Evolutionary conservation across 1,140 invertebrate species (phyloP), one percentile per base, ranked within the genome.

Genomic region (Helicoverpa zea): DNA sequence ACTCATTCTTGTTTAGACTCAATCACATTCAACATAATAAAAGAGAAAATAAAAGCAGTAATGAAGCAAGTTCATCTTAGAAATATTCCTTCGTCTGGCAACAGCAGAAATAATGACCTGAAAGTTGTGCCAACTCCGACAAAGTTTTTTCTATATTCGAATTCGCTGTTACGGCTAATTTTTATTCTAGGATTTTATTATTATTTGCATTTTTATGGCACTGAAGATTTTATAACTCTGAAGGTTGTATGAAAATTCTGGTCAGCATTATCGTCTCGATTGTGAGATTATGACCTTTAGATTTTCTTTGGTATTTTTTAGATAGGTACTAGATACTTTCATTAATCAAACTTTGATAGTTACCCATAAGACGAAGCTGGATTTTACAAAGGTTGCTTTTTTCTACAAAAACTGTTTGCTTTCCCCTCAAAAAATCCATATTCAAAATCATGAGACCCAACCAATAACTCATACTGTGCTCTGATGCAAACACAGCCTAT

Each of bases 41-140:
- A 93, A 87, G 66, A 81, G 82, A 86, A 87, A 90, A 90, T 91
- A 91, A 92, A 91, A 93, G 89, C 87, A 87, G 87, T 91, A 92
- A 92, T 91, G 88, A 92, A 87, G 80, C 77, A 91, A 93, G 81
- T 90, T 91, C 84, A 88, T 89, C 87, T 86, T 88, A 83, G 86
- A 90, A 91, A 93, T 93, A 90, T 92, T 90, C 89, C 84, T 85
- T 81, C 81, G 90, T 89, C 88, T 90, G 88, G 81, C 85, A 80
- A 80, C 47, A 79, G 54, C 54, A 70, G 82, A 84, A 83, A 84
- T 88, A 86, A 88, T 86, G 81, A 82, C 59, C 80, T 52, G 49
- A 30, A 52, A 81, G 72, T 83, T 82, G 29, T 79, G 73, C 51
- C 9, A 52, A 58, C 73, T 58, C 56, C 47, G 81, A 74, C 16